These are phyloP conservation scores for Sebastes variabilis DNA, from an alignment of 2,797 vertebrate species.

Conservation along the genomic window DNA sequence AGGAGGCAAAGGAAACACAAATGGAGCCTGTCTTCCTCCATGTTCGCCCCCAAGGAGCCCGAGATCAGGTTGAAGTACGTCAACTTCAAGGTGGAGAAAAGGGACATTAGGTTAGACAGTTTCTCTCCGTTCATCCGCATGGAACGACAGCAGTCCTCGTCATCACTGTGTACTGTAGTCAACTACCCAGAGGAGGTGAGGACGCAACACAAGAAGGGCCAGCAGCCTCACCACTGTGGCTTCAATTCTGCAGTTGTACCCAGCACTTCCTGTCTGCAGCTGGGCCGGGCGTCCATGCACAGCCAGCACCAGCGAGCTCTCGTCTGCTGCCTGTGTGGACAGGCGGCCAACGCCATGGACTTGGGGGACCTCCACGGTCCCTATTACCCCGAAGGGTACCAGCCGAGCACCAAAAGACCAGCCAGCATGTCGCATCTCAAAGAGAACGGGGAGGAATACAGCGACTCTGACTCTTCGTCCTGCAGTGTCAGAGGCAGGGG, in stretches of 20 bases:
- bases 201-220: constrained; percentile 57
- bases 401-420: constrained; percentile 54
- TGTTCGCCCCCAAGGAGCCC: constrained; percentile 82
- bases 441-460: constrained; percentile 65
- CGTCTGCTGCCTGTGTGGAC: constrained; percentile 82
- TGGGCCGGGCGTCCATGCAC: constrained; percentile 69
- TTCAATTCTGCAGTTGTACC: constrained; percentile 71
- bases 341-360: constrained; percentile 81
- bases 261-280: constrained; percentile 78
- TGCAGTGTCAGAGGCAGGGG: constrained; percentile 44
- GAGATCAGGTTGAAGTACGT: constrained; percentile 83
- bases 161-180: constrained; percentile 73
- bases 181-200: constrained; percentile 80
- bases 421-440: constrained; percentile 44
- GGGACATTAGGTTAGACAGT: constrained; percentile 62
- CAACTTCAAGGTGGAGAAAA: constrained; percentile 79
- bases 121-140: constrained; percentile 80
- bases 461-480: constrained; percentile 78
- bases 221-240: constrained; percentile 42
- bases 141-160: constrained; percentile 49
- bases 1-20: constrained; percentile 67
- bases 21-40: constrained; percentile 35
- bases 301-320: constrained; percentile 63
- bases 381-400: constrained; percentile 82
- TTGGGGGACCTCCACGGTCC: constrained; percentile 86